Percentiles rank a stretch among this genome's conserved stretches.
Conservation (phyloP, 2,888 invertebrate species). For the Hecatera dysodea region DNA sequence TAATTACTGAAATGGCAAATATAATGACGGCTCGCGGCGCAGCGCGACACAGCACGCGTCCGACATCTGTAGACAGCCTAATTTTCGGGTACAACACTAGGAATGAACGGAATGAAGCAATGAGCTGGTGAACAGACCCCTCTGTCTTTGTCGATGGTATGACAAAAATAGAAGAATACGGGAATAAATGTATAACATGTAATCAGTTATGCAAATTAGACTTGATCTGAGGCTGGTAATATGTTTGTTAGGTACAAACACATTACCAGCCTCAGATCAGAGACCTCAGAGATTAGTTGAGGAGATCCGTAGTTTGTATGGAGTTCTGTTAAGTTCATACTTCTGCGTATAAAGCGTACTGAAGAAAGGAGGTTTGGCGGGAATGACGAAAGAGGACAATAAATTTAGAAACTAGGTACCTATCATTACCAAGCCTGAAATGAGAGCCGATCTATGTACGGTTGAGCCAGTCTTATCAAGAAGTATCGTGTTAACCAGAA, state of each 20-base stretch:
- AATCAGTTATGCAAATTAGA: constrained; percentile 27
- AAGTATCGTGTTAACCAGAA: too few relatives aligned
- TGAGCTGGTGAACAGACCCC: constrained; percentile 4
- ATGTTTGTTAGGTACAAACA: too few relatives aligned
- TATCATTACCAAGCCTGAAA: too few relatives aligned
- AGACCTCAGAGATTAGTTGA: too few relatives aligned
- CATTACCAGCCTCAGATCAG: too few relatives aligned
- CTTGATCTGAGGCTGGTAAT: neutral
- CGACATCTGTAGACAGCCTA: constrained; percentile 44
- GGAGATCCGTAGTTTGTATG: neutral
- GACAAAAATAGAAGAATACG: constrained; percentile 3
- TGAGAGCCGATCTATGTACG: too few relatives aligned
- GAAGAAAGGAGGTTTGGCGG: too few relatives aligned
- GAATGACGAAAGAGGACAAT: too few relatives aligned
- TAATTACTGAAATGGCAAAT: constrained; percentile 75
- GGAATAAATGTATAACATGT: constrained; percentile 3
- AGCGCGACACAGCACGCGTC: constrained; percentile 39
- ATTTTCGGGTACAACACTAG: constrained; percentile 40
- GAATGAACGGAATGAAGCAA: constrained; percentile 25
- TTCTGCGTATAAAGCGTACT: neutral
- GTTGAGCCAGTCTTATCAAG: too few relatives aligned
- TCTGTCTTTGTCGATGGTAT: constrained; percentile 12
- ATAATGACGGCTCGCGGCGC: constrained; percentile 64
- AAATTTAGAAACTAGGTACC: too few relatives aligned
- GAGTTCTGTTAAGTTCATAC: neutral